Evolutionary conservation across 2,888 invertebrate genomes (phyloP).

Genomic region (Dendrolimus pini): DNA sequence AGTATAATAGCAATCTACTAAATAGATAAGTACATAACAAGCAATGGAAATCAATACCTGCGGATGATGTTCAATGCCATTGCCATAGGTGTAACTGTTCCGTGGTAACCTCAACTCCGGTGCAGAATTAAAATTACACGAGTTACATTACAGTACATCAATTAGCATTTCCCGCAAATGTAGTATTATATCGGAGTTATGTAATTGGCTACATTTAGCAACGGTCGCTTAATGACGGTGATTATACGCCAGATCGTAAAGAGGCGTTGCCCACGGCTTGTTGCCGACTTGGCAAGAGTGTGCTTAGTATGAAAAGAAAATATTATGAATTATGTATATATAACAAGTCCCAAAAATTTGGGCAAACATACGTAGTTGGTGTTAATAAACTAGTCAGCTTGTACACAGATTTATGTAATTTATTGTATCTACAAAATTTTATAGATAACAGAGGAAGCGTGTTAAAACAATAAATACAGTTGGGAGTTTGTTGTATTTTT

Average conservation of each 20-base stretch:
- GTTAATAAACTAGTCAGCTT: slow-evolving; percentile 4
- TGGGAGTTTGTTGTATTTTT: too few species aligned
- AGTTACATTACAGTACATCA: slow-evolving; percentile 8
- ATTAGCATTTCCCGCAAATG: slow-evolving; percentile 22
- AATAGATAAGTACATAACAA: slow-evolving; percentile 9
- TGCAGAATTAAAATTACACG: slow-evolving; percentile 5
- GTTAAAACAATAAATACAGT: too few species aligned
- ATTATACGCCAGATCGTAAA: slow-evolving; percentile 6
- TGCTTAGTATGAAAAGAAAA: slow-evolving; percentile 4
- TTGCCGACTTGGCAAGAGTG: slow-evolving; percentile 9
- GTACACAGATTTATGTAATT: slow-evolving; percentile 7
- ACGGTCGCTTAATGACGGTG: slow-evolving; percentile 5
- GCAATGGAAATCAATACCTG: slow-evolving; percentile 45
- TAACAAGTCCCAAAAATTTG: slow-evolving; percentile 7
- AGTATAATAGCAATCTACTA: too few species aligned
- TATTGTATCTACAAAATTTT: too few species aligned
- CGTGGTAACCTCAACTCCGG: slow-evolving; percentile 13
- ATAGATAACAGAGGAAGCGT: too few species aligned
- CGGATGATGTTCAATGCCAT: slow-evolving; percentile 36
- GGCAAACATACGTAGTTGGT: slow-evolving; percentile 5
- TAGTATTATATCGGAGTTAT: slow-evolving; percentile 15
- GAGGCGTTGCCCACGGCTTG: slow-evolving; percentile 17
- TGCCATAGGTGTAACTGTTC: slow-evolving; percentile 20
- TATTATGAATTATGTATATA: slow-evolving; percentile 2
- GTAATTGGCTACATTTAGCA: slow-evolving; percentile 14